These are phyloP conservation scores for Gila orcuttii DNA, from an alignment of 2,113 vertebrate species.

Conservation along the genomic window DNA sequence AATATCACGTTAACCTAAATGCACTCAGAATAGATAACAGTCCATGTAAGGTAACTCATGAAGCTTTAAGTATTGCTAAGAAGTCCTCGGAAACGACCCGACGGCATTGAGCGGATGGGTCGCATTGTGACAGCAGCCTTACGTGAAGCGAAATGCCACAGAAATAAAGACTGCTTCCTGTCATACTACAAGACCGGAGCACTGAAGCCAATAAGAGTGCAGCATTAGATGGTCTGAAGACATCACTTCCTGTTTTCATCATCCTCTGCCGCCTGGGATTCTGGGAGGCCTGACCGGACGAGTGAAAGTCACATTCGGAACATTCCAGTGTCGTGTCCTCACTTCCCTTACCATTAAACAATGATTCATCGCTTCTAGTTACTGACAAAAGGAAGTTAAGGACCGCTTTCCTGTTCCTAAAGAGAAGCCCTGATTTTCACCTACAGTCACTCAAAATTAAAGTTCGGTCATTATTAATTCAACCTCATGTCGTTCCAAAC, in stretches of 20 bases:
- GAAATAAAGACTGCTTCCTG: not conserved
- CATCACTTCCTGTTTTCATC: conserved; percentile 30
- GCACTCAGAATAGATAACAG: not conserved
- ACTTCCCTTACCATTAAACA: conserved; percentile 5
- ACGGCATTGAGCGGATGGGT: not conserved
- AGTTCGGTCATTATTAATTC: not conserved
- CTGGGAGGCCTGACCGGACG: not conserved
- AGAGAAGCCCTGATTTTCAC: not conserved
- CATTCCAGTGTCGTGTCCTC: conserved; percentile 32
- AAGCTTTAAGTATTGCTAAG: not conserved
- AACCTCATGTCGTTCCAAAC: not conserved
- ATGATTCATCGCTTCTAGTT: not conserved
- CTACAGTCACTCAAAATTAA: not conserved
- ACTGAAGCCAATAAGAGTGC: not conserved
- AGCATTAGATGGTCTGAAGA: not conserved
- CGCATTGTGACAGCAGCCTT: not conserved
- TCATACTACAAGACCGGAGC: not conserved
- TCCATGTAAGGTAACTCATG: not conserved
- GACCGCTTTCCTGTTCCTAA: not conserved
- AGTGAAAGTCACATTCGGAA: conserved; percentile 23
- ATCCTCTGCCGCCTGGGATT: not conserved
- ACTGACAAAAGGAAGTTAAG: not conserved
- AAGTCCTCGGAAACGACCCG: not conserved
- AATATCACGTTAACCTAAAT: not conserved
- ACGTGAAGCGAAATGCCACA: not conserved